A percentile compares a stretch with the other conserved stretches of the same genome.
Conservation (phyloP, 2,113 vertebrate genomes). For the Turnix velox region DNA sequence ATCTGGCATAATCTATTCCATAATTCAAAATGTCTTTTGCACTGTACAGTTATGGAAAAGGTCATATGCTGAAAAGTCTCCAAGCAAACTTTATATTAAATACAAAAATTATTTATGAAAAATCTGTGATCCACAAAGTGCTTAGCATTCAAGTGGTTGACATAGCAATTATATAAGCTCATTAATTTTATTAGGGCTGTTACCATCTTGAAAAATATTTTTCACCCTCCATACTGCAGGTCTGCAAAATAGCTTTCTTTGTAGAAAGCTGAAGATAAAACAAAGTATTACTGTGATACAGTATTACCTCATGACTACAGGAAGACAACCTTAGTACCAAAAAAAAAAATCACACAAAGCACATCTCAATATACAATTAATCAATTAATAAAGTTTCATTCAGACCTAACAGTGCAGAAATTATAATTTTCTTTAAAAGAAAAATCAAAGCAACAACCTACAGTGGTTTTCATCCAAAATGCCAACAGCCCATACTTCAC, state of each 20-base stretch:
- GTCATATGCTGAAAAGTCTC: constrained; percentile 77
- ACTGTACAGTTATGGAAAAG: constrained; percentile 82
- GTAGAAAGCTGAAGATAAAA: constrained; percentile 83
- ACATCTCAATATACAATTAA: constrained; percentile 86
- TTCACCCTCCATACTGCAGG: constrained; percentile 64
- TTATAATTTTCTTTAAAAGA: constrained; percentile 64
- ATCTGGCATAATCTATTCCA: constrained; percentile 53
- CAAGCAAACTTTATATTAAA: constrained; percentile 80
- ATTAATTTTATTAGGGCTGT: constrained; percentile 73
- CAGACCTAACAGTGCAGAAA: constrained; percentile 90
- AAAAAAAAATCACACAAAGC: constrained; percentile 86
- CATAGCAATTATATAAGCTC: constrained; percentile 70
- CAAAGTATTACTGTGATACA: constrained; percentile 81
- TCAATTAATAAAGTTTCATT: constrained; percentile 86
- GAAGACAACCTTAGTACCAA: constrained; percentile 87
- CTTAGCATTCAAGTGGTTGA: constrained; percentile 79
- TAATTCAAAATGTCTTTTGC: constrained; percentile 76
- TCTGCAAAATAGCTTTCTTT: constrained; percentile 78
- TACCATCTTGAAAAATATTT: constrained; percentile 76
- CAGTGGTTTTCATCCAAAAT: constrained; percentile 80
- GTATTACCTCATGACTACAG: constrained; percentile 86
- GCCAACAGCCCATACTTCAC: constrained; percentile 76
- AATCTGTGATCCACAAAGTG: constrained; percentile 83
- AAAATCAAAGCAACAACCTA: constrained; percentile 83
- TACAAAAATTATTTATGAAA: constrained; percentile 84